Evolutionary conservation across 2,888 invertebrate species (phyloP).

Genomic region (Latheticus oryzae): DNA sequence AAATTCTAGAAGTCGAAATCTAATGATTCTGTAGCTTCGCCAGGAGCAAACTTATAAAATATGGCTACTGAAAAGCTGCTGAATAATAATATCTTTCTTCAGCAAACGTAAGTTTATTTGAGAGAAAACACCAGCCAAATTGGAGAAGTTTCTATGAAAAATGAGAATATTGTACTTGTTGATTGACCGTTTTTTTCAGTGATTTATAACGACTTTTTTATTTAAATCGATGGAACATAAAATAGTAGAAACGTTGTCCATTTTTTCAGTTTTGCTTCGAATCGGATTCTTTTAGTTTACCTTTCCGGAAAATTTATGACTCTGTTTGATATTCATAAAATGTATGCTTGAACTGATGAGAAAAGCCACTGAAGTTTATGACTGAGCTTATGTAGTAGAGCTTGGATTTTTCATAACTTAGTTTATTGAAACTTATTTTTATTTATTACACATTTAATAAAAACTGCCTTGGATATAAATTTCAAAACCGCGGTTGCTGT

Average conservation of each 20-base stretch:
- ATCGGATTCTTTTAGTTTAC: no score
- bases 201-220: no score
- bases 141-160: constrained; percentile 1
- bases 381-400: constrained; percentile 2
- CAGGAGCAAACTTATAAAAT: constrained; percentile 5
- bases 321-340: constrained; percentile 31
- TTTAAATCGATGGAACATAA: no score
- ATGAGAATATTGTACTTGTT: no score
- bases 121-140: constrained; percentile 1
- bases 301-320: constrained; percentile 26
- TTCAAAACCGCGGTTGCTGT: no score
- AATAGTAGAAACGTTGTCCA: no score
- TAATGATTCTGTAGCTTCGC: constrained; percentile 3
- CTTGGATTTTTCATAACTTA: no score
- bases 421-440: no score
- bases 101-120: constrained; percentile 9
- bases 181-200: no score
- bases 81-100: constrained; percentile 9
- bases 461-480: no score
- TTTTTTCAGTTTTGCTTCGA: constrained; percentile 1
- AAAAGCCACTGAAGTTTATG: constrained; percentile 1
- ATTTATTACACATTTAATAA: no score
- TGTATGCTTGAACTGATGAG: constrained; percentile 16
- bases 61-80: background rate
- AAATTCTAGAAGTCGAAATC: constrained; percentile 2